Base-by-base conservation (phyloP, 1,140 invertebrate genomes). In the Drosophila willistoni region DNA sequence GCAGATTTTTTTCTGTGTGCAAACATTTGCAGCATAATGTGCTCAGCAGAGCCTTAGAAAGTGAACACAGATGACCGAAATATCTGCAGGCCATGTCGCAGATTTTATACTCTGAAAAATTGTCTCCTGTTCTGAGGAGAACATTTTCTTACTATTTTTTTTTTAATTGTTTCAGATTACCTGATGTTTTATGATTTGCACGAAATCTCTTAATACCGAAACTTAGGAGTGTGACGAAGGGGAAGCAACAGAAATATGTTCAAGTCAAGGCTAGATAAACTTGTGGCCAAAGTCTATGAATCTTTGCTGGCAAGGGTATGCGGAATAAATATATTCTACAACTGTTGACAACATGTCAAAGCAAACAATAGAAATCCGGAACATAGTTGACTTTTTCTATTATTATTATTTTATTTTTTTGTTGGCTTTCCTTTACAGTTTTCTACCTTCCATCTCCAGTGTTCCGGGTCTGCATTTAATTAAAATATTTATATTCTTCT, bases 321-420 rank as follows among this genome's bases (percentile, higher is more conserved):
- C 44, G 3, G 9, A 51, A 51, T 51, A 73, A 78, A 57, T 67
- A 19, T 59, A 55, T 69, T 44, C 34, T 67, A 51, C 47, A 59
- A 68, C 62, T 73, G 82, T 76, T 79, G 82, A 82, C 74, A 81
- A 69, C 44, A 72, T 79, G 83, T 73, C 71, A 79, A 79, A 85
- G 66, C 44, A 70, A 71, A 76, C 82, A 86, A 79, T 70, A 71
- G 55, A 55, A 51, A 51, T 51, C 44, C 44, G 44, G 44, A 51
- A 51, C 44, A 51, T 51, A 51, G 44, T 51, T 51, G 44, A 51
- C 44, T 51, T 51, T 51, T 51, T 7, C 44, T 51, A 51, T 51
- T 51, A 51, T 51, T 51, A 51, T 51, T 51, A 22, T 51, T 51
- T 51, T 51, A 22, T 51, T 51, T 42, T 34, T 41, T 39, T n/a